Conservation (phyloP, 2,113 vertebrate genomes). For the Climacteris rufus region DNA sequence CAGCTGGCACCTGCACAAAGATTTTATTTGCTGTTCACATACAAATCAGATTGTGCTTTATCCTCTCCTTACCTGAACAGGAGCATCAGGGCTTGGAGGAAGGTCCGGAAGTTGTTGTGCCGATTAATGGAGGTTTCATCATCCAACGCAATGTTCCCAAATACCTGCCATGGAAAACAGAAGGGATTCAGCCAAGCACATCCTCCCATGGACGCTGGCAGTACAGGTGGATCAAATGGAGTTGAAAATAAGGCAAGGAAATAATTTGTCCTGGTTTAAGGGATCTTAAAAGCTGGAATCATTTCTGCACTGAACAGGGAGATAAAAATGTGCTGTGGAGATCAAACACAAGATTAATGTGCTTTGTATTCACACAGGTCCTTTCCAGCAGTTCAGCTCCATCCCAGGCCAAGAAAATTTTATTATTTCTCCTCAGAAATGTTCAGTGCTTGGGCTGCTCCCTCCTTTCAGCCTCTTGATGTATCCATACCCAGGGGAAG, state of each 20-base stretch:
- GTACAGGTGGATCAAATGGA: not conserved
- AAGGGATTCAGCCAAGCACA: not conserved
- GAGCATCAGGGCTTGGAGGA: conserved; percentile 93
- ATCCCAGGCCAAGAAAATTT: not conserved
- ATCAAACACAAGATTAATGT: not conserved
- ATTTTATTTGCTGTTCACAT: not conserved
- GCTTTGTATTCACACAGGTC: not conserved
- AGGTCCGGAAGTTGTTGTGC: conserved; percentile 96
- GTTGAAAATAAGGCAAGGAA: not conserved
- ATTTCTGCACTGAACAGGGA: not conserved
- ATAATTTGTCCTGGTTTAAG: not conserved
- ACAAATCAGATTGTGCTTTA: not conserved
- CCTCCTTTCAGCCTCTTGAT: not conserved
- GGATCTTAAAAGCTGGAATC: not conserved
- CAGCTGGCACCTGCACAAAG: not conserved
- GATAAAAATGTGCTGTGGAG: not conserved
- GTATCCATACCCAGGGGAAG: not conserved
- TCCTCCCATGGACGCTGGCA: fast-evolving
- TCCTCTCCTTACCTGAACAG: conserved; percentile 83
- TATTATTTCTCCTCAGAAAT: not conserved
- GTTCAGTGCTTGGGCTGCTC: not conserved
- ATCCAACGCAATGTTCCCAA: conserved; percentile 92
- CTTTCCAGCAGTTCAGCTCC: not conserved
- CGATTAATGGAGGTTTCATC: conserved; percentile 90
- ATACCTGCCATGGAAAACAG: conserved; percentile 77